Base-by-base conservation (phyloP, 2,888 invertebrate species). In the Caenorhabditis angaria region DNA sequence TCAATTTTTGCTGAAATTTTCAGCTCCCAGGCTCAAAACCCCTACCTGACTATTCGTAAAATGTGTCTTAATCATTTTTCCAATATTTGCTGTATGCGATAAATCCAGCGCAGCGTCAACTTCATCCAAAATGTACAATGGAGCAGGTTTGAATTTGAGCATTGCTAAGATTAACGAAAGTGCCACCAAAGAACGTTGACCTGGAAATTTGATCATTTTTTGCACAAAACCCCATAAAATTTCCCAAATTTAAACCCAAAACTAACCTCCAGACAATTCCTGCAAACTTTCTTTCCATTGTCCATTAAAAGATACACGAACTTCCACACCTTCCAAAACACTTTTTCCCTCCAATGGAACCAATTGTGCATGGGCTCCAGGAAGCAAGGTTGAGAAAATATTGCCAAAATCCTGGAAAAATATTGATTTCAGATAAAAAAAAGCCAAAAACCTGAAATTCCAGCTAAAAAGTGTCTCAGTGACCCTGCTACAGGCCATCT, bases 41-140 rank as follows among this genome's bases (percentile, higher is more conserved):
- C 70, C 56, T 88, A 92, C 92, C 91, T 93, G 93, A 28, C 95
- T 95, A 87, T 92, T 92, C 79, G 91, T 92, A 88, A 97, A 97
- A 88, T 95, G 94, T 18, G 91, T 90, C 87, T 93, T 93, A 57
- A 99, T 91, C 95, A 99, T 97, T 82, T 92, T 91, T 3, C 97
- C 97, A 86, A 99, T 97, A 89, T 99, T 99, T 90, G 97, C 97
- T 14, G 99, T 99, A 89, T 99, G 99, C 6, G 94, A 94, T 79
- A 97, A 91, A 90, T 99, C 99, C 28, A 99, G 90, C 10, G 97
- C 99, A 0, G 99, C 97, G 89, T 99, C 99, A 60, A 83, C 95
- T 90, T 99, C 99, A 89, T 99, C 99, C 85, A 99, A 91, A 88
- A 99, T 96, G 89, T 99, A 99, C 20, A 99, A 91, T 8, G 99